Conservation (phyloP, 2,797 vertebrate species). For the Masticophis lateralis region DNA sequence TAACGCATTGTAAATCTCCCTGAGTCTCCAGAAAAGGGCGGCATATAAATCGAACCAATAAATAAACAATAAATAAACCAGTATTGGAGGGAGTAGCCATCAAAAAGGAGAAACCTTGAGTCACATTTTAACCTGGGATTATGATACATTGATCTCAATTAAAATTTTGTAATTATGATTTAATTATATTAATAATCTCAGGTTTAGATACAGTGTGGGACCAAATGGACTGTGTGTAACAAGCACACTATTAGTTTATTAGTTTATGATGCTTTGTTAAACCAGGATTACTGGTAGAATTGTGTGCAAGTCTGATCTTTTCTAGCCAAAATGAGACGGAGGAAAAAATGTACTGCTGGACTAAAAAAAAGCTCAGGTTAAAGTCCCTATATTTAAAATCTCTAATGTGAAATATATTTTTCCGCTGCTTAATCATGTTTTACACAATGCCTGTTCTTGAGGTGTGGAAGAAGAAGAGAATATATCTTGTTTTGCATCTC, state of each 20-base stretch:
- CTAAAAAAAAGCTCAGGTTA: not conserved
- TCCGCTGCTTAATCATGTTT: not conserved
- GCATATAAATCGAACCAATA: no score
- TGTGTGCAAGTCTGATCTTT: not conserved
- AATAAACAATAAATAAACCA: not conserved
- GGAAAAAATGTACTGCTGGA: not conserved
- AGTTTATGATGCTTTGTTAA: not conserved
- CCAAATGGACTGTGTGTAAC: not conserved
- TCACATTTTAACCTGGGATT: not conserved
- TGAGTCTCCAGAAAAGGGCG: no score
- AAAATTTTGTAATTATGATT: not conserved
- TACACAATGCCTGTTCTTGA: no score
- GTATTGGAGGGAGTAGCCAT: not conserved
- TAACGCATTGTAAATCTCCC: no score
- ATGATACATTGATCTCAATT: not conserved
- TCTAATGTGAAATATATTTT: not conserved
- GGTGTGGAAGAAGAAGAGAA: not conserved
- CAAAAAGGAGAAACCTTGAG: not conserved
- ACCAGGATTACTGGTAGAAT: not conserved
- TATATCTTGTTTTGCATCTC: not conserved
- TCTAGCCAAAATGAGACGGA: not conserved
- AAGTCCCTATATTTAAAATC: not conserved
- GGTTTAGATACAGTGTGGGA: not conserved
- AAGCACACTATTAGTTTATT: not conserved
- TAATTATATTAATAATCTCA: not conserved